Percentiles rank a stretch among this genome's conserved stretches.
Evolutionary conservation across 2,113 vertebrate species (phyloP).

Genomic region (Cyanoliseus patagonus): DNA sequence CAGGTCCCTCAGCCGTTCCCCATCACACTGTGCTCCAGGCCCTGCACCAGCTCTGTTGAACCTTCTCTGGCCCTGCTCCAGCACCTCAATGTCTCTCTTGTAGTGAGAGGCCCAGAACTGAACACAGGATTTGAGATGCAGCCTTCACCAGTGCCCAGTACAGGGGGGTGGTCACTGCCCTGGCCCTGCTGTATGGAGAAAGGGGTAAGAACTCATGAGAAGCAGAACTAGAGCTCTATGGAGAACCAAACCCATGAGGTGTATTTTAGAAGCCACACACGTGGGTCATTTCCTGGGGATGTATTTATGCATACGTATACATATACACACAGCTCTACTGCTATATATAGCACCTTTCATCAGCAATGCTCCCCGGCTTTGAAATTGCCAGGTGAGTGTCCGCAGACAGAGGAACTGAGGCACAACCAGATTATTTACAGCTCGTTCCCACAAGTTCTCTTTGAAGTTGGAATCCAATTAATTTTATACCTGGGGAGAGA

Average conservation of each 20-base stretch:
- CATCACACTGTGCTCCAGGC: no score
- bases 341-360: slow-evolving; percentile 38
- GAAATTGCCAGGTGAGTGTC: slow-evolving; percentile 31
- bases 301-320: not conserved
- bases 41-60: no score
- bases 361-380: not conserved
- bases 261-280: not conserved
- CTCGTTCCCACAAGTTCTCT: slow-evolving; percentile 9
- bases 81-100: no score
- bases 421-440: slow-evolving; percentile 54
- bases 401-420: slow-evolving; percentile 49
- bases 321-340: not conserved
- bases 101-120: no score
- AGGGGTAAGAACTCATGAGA: not conserved
- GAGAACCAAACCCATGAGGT: not conserved
- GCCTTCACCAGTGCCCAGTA: no score
- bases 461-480: slow-evolving; percentile 61
- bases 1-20: no score
- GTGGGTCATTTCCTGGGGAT: not conserved
- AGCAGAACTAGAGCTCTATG: not conserved
- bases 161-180: no score
- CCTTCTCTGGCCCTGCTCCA: no score
- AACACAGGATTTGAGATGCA: no score
- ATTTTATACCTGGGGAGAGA: slow-evolving; percentile 48
- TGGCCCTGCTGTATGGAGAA: not conserved